These are phyloP conservation scores for Centropus unirufus DNA, from an alignment of 2,113 vertebrate species.

Conservation along the genomic window DNA sequence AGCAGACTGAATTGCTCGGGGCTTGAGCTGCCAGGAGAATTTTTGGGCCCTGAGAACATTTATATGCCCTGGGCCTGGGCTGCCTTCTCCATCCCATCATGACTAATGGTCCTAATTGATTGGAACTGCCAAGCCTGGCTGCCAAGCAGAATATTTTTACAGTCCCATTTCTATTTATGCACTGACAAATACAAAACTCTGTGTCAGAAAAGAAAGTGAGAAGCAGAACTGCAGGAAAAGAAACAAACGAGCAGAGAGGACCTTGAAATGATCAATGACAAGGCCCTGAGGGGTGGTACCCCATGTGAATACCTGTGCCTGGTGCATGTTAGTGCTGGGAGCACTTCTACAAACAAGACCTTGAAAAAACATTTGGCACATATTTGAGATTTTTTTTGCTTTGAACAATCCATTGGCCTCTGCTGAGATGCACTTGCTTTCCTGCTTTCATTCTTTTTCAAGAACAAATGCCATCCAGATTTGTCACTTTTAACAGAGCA, in stretches of 20 bases:
- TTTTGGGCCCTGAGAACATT: conserved; percentile 60
- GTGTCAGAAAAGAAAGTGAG: conserved; percentile 15
- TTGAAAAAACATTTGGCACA: not conserved
- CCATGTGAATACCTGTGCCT: not conserved
- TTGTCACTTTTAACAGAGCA: not conserved
- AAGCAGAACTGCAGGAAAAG: conserved; percentile 7
- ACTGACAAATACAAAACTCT: conserved; percentile 28
- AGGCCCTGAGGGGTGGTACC: not conserved
- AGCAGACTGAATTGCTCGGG: not conserved
- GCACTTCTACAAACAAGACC: not conserved
- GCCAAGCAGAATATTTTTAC: conserved; percentile 71
- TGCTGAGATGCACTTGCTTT: not conserved
- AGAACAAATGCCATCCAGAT: not conserved
- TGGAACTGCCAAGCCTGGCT: conserved; percentile 57
- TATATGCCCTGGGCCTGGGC: not conserved
- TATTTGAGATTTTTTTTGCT: not conserved
- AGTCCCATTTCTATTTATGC: conserved; percentile 46
- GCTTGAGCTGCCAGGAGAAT: conserved; percentile 48
- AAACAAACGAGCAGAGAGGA: not conserved
- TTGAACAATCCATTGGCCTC: not conserved
- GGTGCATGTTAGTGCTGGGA: fast-evolving
- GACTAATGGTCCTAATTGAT: conserved; percentile 66
- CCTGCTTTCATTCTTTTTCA: not conserved
- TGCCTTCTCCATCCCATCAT: conserved; percentile 26
- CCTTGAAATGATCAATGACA: not conserved